phyloP scores from a whole-genome alignment of 2,113 vertebrate species.

The Muscicapa adusta region DNA sequence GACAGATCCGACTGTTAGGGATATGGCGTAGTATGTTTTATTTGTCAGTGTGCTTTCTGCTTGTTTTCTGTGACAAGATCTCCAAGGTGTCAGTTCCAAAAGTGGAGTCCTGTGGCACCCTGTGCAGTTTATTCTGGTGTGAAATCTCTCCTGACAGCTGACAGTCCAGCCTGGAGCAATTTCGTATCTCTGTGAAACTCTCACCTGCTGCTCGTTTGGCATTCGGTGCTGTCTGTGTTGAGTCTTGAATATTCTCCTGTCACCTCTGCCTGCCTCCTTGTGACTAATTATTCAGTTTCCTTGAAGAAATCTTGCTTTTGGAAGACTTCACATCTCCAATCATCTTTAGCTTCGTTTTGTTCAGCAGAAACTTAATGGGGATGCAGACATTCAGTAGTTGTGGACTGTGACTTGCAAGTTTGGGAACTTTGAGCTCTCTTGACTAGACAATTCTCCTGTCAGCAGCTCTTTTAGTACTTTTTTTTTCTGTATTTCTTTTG shows the following conservation, averaged over 20 bases:
- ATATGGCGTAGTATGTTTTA: neutral
- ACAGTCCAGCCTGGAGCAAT: neutral
- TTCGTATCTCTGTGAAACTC: neutral
- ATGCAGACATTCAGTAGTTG: neutral
- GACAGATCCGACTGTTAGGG: neutral
- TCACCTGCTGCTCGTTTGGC: slow-evolving; percentile 27
- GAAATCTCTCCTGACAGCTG: slow-evolving; percentile 25
- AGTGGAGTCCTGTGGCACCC: neutral
- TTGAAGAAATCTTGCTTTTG: neutral
- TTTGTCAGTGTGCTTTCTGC: neutral
- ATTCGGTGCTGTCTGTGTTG: neutral
- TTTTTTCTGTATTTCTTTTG: neutral
- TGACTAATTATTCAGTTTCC: neutral
- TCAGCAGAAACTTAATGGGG: neutral
- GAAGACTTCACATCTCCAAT: neutral
- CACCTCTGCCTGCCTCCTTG: neutral
- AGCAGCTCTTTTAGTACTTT: neutral
- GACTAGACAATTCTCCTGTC: neutral
- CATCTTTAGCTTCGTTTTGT: neutral
- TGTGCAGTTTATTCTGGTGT: neutral
- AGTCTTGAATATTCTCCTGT: neutral
- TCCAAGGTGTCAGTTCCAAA: neutral
- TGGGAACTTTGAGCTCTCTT: neutral
- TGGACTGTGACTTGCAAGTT: neutral
- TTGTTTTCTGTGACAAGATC: neutral